Conservation (phyloP, 2,113 vertebrate species). For the Paramormyrops kingsleyae region DNA sequence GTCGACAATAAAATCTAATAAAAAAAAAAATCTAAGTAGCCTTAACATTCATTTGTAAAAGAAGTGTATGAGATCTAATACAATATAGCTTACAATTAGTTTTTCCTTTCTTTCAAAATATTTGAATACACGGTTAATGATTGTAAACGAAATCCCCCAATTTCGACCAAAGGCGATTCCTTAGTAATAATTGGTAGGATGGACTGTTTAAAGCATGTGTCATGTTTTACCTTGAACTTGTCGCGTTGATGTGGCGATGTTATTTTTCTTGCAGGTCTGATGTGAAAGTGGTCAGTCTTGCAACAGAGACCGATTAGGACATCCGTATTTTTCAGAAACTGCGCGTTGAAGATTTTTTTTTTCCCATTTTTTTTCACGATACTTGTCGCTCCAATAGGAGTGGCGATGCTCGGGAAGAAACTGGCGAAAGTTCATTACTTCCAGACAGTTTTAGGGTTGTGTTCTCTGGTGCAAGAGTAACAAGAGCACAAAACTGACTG, state of each 20-base stretch:
- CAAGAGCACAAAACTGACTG: background rate
- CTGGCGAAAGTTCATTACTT: slow-evolving; percentile 18
- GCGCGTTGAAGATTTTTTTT: background rate
- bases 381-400: slow-evolving; percentile 19
- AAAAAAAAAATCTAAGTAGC: background rate
- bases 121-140: background rate
- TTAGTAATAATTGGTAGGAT: background rate
- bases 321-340: background rate
- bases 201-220: background rate
- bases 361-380: background rate
- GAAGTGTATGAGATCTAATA: background rate
- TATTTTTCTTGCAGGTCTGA: background rate
- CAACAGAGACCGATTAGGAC: background rate
- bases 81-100: background rate
- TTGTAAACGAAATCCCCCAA: background rate
- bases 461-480: background rate
- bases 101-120: background rate
- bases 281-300: background rate
- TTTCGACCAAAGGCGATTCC: background rate
- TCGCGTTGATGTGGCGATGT: background rate
- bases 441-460: background rate
- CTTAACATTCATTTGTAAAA: background rate
- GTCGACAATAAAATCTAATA: background rate
- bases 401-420: slow-evolving; percentile 23
- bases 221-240: background rate